phyloP scores from a whole-genome alignment of 2,113 vertebrate genomes.

The Dicentrarchus labrax region DNA sequence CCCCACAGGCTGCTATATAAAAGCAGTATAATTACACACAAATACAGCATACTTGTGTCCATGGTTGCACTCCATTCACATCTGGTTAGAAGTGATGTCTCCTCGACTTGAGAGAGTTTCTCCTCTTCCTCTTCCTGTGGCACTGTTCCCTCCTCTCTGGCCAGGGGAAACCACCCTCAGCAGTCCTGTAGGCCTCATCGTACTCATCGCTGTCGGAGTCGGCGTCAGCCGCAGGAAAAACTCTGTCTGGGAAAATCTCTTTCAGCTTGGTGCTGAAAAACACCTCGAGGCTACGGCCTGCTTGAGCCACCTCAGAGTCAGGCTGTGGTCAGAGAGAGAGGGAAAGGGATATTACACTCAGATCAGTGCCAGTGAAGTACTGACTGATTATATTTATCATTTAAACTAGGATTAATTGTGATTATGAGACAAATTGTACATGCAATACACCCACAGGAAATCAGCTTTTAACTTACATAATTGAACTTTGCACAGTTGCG shows the following conservation, averaged over 20 bases:
- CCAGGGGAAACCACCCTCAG: constrained; percentile 88
- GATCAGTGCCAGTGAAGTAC: background rate
- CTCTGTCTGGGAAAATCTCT: constrained; percentile 89
- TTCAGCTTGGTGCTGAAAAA: constrained; percentile 91
- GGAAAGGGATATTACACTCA: background rate
- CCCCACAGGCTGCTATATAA: constrained; percentile 10
- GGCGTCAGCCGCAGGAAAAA: constrained; percentile 85
- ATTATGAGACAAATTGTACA: background rate
- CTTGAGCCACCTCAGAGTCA: constrained; percentile 97
- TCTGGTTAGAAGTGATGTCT: constrained; percentile 78
- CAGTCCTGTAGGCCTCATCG: constrained; percentile 84
- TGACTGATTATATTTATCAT: background rate
- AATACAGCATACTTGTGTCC: constrained; percentile 30
- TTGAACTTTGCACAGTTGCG: constrained; percentile 99
- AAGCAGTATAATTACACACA: constrained; percentile 27
- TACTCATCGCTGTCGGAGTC: constrained; percentile 94
- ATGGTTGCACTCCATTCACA: constrained; percentile 12
- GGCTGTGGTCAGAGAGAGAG: constrained; percentile 82
- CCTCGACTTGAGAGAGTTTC: constrained; percentile 88
- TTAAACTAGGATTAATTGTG: background rate
- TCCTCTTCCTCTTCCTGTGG: constrained; percentile 94
- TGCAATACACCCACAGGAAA: background rate
- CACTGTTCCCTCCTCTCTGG: constrained; percentile 89
- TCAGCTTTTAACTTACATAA: constrained; percentile 88
- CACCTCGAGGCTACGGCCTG: constrained; percentile 91